A percentile compares a stretch with the other conserved stretches of the same genome.
phyloP scores from a whole-genome alignment of 2,888 invertebrate species.

The Hoplodrina ambigua region DNA sequence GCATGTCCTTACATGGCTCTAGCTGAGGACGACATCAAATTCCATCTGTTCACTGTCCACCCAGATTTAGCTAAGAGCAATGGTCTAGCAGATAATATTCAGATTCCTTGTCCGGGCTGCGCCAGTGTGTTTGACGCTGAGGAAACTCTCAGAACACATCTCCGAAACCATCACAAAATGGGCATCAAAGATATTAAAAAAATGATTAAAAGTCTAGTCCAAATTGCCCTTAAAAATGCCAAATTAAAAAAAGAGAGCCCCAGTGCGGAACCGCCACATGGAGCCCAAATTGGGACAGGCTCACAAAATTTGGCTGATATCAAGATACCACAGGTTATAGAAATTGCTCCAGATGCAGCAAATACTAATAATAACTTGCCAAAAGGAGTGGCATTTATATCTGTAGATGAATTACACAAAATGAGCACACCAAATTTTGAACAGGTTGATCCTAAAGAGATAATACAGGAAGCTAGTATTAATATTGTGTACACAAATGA shows the following conservation, averaged over 20 bases:
- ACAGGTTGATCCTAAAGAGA: slow-evolving; percentile 86
- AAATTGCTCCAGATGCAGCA: slow-evolving; percentile 83
- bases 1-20: slow-evolving; percentile 90
- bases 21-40: slow-evolving; percentile 88
- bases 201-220: slow-evolving; percentile 90
- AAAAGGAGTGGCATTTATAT: slow-evolving; percentile 85
- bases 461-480: slow-evolving; percentile 87
- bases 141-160: slow-evolving; percentile 91
- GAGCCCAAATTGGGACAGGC: slow-evolving; percentile 50
- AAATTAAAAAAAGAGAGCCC: slow-evolving; percentile 83
- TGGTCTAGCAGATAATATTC: slow-evolving; percentile 88
- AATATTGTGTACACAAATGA: slow-evolving; percentile 87
- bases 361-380: slow-evolving; percentile 78
- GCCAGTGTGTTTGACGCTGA: slow-evolving; percentile 91
- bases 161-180: slow-evolving; percentile 93
- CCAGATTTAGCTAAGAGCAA: slow-evolving; percentile 88
- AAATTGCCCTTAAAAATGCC: slow-evolving; percentile 84
- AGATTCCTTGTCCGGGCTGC: slow-evolving; percentile 92
- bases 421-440: slow-evolving; percentile 88
- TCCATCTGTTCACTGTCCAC: slow-evolving; percentile 88
- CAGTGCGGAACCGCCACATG: slow-evolving; percentile 59
- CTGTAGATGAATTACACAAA: slow-evolving; percentile 85
- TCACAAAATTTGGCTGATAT: slow-evolving; percentile 75
- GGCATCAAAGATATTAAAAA: slow-evolving; percentile 90
- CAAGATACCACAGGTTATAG: slow-evolving; percentile 86